Conservation (phyloP, 1,140 invertebrate species). For the Scylla paramamosain region DNA sequence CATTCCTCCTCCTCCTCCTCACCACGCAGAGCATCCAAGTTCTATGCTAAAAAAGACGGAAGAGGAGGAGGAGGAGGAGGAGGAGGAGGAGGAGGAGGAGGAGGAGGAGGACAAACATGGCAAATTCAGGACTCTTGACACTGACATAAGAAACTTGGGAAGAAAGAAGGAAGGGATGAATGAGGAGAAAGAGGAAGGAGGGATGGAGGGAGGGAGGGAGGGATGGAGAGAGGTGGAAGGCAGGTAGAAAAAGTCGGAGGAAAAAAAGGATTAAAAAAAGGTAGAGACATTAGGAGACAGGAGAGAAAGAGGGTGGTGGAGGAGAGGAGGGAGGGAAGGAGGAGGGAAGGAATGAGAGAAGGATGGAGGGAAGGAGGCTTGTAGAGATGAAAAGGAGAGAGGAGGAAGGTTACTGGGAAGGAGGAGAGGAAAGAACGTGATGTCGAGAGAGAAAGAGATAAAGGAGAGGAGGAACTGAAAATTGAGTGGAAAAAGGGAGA, state of each 20-base stretch:
- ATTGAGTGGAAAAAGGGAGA: not conserved
- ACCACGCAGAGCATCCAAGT: not conserved
- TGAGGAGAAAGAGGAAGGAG: not conserved
- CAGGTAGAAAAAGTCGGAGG: too few species aligned
- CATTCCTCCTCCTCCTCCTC: not conserved
- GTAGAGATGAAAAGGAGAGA: too few species aligned
- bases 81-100: conserved; percentile 17
- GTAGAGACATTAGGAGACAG: not conserved
- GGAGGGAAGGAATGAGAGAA: too few species aligned
- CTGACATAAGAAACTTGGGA: too few species aligned
- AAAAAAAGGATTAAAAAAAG: not conserved
- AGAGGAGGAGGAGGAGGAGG: conserved; percentile 6
- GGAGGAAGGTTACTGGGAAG: too few species aligned
- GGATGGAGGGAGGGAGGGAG: not conserved
- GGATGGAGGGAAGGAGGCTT: too few species aligned
- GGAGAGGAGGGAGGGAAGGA: not conserved
- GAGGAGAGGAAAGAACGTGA: too few species aligned
- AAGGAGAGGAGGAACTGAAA: not conserved
- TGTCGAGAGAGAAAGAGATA: not conserved
- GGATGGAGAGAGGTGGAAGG: not conserved
- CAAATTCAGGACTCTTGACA: too few species aligned
- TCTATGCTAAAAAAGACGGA: not conserved
- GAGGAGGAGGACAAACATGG: not conserved
- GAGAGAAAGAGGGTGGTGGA: not conserved
- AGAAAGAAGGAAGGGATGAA: not conserved